phyloP scores from a whole-genome alignment of 2,113 vertebrate genomes.

The Psittacula cyanocephala region DNA sequence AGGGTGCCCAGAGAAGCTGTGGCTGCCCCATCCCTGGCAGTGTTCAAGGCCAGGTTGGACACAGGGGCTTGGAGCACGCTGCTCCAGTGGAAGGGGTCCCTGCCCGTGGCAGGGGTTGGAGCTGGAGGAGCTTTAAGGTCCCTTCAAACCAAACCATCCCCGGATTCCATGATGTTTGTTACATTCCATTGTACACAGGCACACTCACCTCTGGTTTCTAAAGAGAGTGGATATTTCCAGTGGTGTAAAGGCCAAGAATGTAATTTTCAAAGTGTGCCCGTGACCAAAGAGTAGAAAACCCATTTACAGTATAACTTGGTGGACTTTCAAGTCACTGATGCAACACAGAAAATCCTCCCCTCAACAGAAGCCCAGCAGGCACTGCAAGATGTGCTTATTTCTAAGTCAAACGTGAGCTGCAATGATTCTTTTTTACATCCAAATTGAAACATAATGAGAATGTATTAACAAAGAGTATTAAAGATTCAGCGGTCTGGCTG shows the following conservation, averaged over 20 bases:
- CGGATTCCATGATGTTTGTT: not conserved
- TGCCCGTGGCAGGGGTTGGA: accelerated
- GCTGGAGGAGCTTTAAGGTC: accelerated
- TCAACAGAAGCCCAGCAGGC: not conserved
- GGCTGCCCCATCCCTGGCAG: too few relatives aligned
- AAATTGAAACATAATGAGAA: conserved; percentile 9
- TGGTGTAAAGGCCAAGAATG: not conserved
- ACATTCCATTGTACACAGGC: not conserved
- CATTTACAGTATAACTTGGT: not conserved
- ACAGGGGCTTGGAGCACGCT: not conserved
- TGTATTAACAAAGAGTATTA: not conserved
- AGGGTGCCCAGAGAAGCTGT: too few relatives aligned
- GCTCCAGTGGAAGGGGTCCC: not conserved
- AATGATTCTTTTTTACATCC: not conserved
- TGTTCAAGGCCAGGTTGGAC: too few relatives aligned
- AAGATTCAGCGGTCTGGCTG: not conserved
- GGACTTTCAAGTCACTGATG: not conserved
- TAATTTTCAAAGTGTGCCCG: not conserved
- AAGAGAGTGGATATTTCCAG: not conserved
- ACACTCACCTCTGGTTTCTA: not conserved
- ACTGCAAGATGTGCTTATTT: not conserved
- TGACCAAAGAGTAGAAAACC: not conserved
- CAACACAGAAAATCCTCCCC: not conserved
- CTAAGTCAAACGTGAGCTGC: not conserved
- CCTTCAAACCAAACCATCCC: not conserved